These are phyloP conservation scores for Melanocharis versteri DNA, from an alignment of 2,113 vertebrate species.

Conservation along the genomic window DNA sequence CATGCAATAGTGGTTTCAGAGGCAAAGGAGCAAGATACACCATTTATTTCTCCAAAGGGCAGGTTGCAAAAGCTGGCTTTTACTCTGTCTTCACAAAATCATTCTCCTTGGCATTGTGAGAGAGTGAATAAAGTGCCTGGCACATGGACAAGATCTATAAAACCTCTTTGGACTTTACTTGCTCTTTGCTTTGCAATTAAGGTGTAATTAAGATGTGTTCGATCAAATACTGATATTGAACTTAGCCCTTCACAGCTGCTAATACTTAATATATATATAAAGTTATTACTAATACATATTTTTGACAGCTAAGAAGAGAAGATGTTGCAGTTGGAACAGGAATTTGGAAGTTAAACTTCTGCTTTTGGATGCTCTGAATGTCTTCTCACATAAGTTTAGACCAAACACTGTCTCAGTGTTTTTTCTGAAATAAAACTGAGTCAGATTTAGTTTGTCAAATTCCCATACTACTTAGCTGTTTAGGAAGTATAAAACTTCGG, in stretches of 20 bases:
- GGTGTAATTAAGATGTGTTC: background rate
- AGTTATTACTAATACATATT: background rate
- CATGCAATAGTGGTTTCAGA: constrained; percentile 1
- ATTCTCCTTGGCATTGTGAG: background rate
- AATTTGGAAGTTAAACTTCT: background rate
- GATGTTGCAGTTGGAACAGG: background rate
- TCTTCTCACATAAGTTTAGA: background rate
- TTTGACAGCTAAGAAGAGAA: background rate
- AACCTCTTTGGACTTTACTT: background rate
- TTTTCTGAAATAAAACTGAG: background rate
- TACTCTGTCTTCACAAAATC: background rate
- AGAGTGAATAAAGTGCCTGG: background rate
- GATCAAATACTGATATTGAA: background rate
- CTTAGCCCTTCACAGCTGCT: background rate
- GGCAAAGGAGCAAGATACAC: background rate
- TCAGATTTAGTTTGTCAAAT: background rate
- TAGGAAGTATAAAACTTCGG: background rate
- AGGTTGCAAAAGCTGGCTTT: background rate
- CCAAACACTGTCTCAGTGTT: background rate
- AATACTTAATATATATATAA: background rate
- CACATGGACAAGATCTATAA: background rate
- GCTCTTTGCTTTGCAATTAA: background rate
- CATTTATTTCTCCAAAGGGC: background rate
- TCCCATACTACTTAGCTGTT: background rate
- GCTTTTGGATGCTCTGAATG: background rate